A percentile compares a stretch with the other conserved stretches of the same genome.
These are phyloP conservation scores for Rhinogobius similis DNA, from an alignment of 2,113 vertebrate species.

Conservation along the genomic window DNA sequence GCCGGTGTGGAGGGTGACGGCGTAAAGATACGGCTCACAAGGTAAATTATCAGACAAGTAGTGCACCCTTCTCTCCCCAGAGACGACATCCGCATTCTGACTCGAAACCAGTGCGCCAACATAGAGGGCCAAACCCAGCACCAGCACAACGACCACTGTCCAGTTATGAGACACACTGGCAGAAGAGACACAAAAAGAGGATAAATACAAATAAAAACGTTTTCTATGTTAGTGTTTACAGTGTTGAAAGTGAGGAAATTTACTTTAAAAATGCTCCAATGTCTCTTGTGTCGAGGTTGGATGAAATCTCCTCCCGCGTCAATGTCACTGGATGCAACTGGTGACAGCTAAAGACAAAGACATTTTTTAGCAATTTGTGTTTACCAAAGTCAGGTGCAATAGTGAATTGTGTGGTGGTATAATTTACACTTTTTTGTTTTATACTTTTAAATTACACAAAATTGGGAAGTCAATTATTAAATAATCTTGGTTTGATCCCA, in stretches of 20 bases:
- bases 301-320: constrained; percentile 57
- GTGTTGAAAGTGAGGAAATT: not conserved
- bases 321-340: constrained; percentile 69
- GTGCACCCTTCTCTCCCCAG: constrained; percentile 57
- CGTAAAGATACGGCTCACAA: constrained; percentile 67
- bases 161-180: constrained; percentile 66
- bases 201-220: not conserved
- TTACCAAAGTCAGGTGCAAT: not conserved
- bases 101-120: constrained; percentile 47
- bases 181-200: not conserved
- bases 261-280: constrained; percentile 71
- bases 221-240: not conserved
- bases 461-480: not conserved
- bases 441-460: not conserved
- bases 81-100: constrained; percentile 48
- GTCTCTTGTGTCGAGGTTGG: constrained; percentile 46
- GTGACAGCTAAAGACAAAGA: constrained; percentile 49
- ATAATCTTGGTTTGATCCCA: not conserved
- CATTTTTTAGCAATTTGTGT: not conserved
- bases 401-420: not conserved
- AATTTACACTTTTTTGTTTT: not conserved
- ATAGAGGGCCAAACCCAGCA: constrained; percentile 62
- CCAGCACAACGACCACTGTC: constrained; percentile 59
- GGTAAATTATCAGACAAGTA: constrained; percentile 73
- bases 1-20: constrained; percentile 80